Evolutionary conservation across 2,888 invertebrate species (phyloP).

Genomic region (Tenthredo scrophulariae): DNA sequence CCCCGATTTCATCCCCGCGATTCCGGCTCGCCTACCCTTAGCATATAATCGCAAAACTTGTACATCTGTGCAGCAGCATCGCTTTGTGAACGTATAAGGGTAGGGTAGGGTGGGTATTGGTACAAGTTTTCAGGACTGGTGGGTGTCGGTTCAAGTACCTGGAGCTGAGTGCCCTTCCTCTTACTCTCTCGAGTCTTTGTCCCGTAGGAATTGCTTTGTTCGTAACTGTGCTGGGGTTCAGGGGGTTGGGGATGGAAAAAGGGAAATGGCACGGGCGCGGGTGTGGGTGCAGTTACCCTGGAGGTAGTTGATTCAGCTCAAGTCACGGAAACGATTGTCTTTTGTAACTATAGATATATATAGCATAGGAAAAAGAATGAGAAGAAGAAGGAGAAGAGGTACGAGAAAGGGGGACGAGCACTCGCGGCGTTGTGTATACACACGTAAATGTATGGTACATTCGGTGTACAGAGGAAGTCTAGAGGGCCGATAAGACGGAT

Average conservation of each 20-base stretch:
- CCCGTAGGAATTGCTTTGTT: constrained; percentile 16
- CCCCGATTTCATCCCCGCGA: not conserved
- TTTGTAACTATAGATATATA: not conserved
- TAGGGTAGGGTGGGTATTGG: not conserved
- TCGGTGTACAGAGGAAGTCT: not conserved
- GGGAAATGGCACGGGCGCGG: not conserved
- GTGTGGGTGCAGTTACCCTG: not conserved
- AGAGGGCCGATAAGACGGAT: not conserved
- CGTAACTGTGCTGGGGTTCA: not conserved
- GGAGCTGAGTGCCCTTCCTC: constrained; percentile 31
- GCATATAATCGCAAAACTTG: not conserved
- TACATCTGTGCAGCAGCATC: not conserved
- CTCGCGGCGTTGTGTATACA: not conserved
- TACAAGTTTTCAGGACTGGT: constrained; percentile 1
- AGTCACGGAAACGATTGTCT: constrained; percentile 34
- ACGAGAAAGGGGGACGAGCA: not conserved
- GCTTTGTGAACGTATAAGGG: not conserved
- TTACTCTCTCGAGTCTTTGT: not conserved
- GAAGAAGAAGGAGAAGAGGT: not conserved
- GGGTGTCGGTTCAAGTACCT: constrained; percentile 26
- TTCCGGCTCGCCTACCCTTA: not conserved
- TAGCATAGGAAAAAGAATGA: too few relatives aligned
- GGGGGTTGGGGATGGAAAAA: not conserved
- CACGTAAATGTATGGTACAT: not conserved
- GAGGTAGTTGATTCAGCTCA: constrained; percentile 3